These are phyloP conservation scores for Bugula neritina DNA, from an alignment of 2,888 invertebrate species.

Conservation along the genomic window DNA sequence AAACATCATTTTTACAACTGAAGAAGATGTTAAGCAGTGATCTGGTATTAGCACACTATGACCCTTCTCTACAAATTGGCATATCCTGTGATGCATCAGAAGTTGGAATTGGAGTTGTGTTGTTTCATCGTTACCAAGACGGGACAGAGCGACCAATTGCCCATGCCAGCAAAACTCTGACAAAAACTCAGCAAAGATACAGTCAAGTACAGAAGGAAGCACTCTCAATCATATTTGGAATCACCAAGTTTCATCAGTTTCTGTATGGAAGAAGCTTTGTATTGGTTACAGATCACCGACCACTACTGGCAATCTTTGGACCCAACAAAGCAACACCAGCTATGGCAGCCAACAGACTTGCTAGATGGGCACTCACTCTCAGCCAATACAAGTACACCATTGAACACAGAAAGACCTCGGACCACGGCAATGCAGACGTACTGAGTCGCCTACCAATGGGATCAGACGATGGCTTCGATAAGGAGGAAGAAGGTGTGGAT, in stretches of 20 bases:
- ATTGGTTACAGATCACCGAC: constrained; percentile 28
- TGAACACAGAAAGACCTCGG: constrained; percentile 26
- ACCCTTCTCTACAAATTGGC: constrained; percentile 28
- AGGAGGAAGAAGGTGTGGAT: neutral
- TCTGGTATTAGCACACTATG: constrained; percentile 29
- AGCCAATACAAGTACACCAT: constrained; percentile 30
- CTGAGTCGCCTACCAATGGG: constrained; percentile 30
- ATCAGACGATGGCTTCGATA: neutral
- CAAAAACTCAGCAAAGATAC: constrained; percentile 28
- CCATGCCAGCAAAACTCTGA: constrained; percentile 29
- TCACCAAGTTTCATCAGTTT: constrained; percentile 31
- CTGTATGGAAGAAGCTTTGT: constrained; percentile 30
- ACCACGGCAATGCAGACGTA: constrained; percentile 32
- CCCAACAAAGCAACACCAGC: constrained; percentile 26
- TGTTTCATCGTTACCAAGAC: too few relatives aligned
- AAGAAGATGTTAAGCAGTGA: constrained; percentile 27
- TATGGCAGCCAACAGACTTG: constrained; percentile 26
- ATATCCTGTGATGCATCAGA: constrained; percentile 32
- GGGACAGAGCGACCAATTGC: too few relatives aligned
- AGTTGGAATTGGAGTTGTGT: constrained; percentile 31
- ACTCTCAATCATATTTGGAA: constrained; percentile 29
- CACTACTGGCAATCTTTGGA: constrained; percentile 27
- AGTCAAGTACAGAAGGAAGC: constrained; percentile 31
- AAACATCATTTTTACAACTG: constrained; percentile 18
- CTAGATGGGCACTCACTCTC: constrained; percentile 30